Evolutionary conservation across 30 jellyfish, hydroid and myxozoan species (phyloP).

Genomic region (Pseudorhiza aurosa): DNA sequence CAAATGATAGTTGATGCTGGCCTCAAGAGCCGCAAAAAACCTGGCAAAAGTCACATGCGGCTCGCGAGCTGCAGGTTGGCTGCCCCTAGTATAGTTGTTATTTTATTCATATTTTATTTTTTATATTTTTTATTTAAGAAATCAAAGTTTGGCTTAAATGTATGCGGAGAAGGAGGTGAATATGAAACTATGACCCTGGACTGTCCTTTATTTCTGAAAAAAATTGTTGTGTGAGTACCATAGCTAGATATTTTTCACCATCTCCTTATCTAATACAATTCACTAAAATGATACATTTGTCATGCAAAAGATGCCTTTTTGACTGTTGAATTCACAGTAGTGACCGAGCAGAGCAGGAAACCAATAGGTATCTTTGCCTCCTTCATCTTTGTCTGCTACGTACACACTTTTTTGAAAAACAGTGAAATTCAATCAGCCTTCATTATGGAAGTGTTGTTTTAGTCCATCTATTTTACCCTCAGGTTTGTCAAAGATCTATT

Average conservation of each 20-base stretch:
- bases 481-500: too few species aligned
- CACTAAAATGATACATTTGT: neutral
- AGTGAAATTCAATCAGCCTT: too few species aligned
- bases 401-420: too few species aligned
- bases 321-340: too few species aligned
- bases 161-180: conserved; percentile 99
- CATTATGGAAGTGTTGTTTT: too few species aligned
- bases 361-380: too few species aligned
- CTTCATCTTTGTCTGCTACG: too few species aligned
- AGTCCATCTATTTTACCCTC: too few species aligned
- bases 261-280: neutral
- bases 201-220: conserved; percentile 88
- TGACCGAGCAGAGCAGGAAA: too few species aligned
- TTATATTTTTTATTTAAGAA: conserved; percentile 19
- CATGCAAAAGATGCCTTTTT: neutral
- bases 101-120: neutral
- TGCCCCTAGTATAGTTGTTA: neutral
- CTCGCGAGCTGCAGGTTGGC: too few species aligned
- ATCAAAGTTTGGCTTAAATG: conserved; percentile 63
- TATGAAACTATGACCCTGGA: conserved; percentile 94
- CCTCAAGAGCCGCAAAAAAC: too few species aligned
- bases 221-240: conserved; percentile 73
- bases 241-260: neutral
- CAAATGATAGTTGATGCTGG: too few species aligned
- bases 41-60: neutral